Conservation (phyloP, 2,113 vertebrate genomes). For the Tachysurus vachellii region DNA sequence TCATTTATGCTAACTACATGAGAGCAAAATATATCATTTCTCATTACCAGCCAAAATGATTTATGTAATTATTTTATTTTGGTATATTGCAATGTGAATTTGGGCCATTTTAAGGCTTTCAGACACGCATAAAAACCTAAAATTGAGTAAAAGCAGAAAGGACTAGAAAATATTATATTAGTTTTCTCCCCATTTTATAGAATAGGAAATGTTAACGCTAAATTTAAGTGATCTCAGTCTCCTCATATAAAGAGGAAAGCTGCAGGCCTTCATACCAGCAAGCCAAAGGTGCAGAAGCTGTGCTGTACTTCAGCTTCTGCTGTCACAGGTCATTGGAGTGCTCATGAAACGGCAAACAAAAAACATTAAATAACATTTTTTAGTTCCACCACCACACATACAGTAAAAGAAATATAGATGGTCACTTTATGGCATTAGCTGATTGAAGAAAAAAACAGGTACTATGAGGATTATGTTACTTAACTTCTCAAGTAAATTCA, state of each 20-base stretch:
- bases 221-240: neutral
- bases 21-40: neutral
- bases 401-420: neutral
- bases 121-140: neutral
- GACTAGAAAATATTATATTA: neutral
- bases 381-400: neutral
- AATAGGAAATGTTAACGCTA: neutral
- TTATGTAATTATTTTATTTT: neutral
- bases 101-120: neutral
- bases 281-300: neutral
- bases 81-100: neutral
- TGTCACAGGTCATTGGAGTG: neutral
- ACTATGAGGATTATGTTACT: neutral
- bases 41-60: neutral
- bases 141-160: neutral
- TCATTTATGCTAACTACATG: neutral
- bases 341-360: neutral
- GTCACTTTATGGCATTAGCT: neutral
- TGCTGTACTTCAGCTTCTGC: neutral
- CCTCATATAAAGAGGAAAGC: neutral
- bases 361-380: neutral
- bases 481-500: neutral
- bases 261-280: neutral
- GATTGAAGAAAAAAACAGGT: neutral
- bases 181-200: neutral